Evolutionary conservation across 2,797 vertebrate genomes (phyloP), one percentile per base, ranked within the genome.

Genomic region (Euphonia xanthogaster): DNA sequence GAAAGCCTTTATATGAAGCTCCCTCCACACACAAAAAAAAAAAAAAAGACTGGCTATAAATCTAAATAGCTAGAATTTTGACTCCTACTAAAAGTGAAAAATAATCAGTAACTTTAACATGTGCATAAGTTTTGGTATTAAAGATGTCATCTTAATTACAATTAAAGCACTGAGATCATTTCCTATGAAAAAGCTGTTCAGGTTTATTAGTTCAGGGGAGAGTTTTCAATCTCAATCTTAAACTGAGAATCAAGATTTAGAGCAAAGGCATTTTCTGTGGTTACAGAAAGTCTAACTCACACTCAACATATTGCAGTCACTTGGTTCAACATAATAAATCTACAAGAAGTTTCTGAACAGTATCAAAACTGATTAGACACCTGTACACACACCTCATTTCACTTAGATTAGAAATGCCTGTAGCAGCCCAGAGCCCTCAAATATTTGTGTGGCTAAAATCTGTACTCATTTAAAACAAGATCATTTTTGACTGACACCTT

Each of bases 361-460:
- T 71, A 91, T 86, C 65, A 93, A 83, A 94, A 80, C 65, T 40
- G 61, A 89, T 87, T 45, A 89, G 79, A 91, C 88, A 92, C 71
- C 86, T 86, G 89, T 37, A 87, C 0, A 5, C 71, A 92, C 77
- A 93, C 81, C 80, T 94, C 67, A 73, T 87, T 94, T 95, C 39
- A 82, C 66, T 82, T 67, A 60, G 40, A 39, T 28, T 62, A 70
- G 50, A 77, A 84, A 82, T 8, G 74, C 55, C 71, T 94, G 23
- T 33, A 87, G 73, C 70, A 85, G 62, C 21, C 44, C 78, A 91
- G 75, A 70, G 42, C 50, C 82, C 60, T 63, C 44, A 61, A 66
- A 22, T 71, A 90, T 60, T 65, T 79, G 44, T 30, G 31, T 62
- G 44, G 67, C 53, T 93, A 63, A 96, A 77, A 67, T 30, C 53